Evolutionary conservation across 2,888 invertebrate species (phyloP), one percentile per base, ranked within the genome.

Genomic region (Pollenia griseotomentosa): DNA sequence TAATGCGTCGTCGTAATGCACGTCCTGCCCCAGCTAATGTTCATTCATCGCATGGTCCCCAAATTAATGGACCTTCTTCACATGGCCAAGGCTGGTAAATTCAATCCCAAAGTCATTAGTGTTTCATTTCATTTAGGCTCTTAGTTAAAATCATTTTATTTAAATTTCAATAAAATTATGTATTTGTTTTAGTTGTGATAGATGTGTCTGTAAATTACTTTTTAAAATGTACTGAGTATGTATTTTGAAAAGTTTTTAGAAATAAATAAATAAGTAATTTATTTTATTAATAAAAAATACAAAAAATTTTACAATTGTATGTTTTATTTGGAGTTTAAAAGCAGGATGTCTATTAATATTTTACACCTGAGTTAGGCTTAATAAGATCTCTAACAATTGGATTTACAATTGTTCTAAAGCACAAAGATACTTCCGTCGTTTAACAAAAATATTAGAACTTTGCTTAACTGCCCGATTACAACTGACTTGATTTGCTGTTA

Each of bases 1-100:
- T 91, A 77, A 91, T 85, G 88, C 88, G 85, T 23, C n/a, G n/a
- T n/a, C n/a, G n/a, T n/a, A n/a, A n/a, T 42, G 7, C 63, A 11
- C 61, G n/a, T 23, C 65, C 55, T 23, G 33, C 33, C 33, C 51
- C 57, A 1, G 42, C 46, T 5, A 61, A 80, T 71, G 66, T 9
- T 11, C 51, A 66, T 44, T 23, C 81, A 12, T 6, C 85, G 42
- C 71, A 78, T 74, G 51, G 77, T 46, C 44, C 57, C 9, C 53
- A 77, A 14, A 23, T 23, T 0, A 63, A 66, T 59, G 55, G 40
- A 10, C 68, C 59, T 44, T 40, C 82, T 16, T 12, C 65, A 8
- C 73, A 53, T 66, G 44, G 16, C 16, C 77, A 71, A 12, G 57
- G 87, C 57, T 87, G 81, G 84, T 84, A 87, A 78, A 44, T 16